Percentiles rank a stretch among this genome's conserved stretches.
phyloP scores from a whole-genome alignment of 2,888 invertebrate species.

The Spodoptera exigua region DNA sequence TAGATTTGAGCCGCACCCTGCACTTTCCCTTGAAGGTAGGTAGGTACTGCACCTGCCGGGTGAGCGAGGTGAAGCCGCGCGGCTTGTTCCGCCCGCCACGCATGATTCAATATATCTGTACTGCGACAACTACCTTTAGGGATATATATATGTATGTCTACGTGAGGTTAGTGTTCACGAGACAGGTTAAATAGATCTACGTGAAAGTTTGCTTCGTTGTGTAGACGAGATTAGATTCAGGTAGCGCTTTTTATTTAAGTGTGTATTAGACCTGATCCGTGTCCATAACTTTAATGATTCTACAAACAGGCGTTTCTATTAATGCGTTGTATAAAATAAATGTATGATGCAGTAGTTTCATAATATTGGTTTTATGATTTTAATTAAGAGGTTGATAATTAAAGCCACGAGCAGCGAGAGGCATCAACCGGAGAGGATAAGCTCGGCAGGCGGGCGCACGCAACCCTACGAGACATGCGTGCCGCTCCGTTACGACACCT shows the following conservation, averaged over 20 bases:
- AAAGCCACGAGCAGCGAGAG: constrained; percentile 66
- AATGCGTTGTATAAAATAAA: not conserved
- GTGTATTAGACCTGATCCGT: not conserved
- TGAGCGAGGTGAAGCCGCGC: constrained; percentile 74
- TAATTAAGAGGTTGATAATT: constrained; percentile 83
- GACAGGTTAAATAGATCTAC: constrained; percentile 70
- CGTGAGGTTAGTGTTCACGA: constrained; percentile 77
- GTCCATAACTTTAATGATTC: not conserved
- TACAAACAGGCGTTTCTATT: constrained; percentile 3
- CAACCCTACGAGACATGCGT: constrained; percentile 84
- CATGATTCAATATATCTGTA: constrained; percentile 76
- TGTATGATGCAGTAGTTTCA: constrained; percentile 14
- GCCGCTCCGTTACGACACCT: constrained; percentile 88
- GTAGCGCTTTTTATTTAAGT: not conserved
- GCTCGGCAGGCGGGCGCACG: constrained; percentile 79
- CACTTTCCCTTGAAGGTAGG: constrained; percentile 81
- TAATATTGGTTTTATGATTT: constrained; percentile 63
- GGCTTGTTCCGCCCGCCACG: constrained; percentile 74
- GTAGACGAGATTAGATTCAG: constrained; percentile 13
- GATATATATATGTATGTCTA: constrained; percentile 71
- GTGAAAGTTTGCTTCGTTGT: constrained; percentile 70
- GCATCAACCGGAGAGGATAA: constrained; percentile 80
- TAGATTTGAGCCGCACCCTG: constrained; percentile 82
- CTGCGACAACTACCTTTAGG: constrained; percentile 74
- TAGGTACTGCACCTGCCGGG: constrained; percentile 72